Conservation (phyloP, 2,888 invertebrate genomes). For the Heliconius sara region DNA sequence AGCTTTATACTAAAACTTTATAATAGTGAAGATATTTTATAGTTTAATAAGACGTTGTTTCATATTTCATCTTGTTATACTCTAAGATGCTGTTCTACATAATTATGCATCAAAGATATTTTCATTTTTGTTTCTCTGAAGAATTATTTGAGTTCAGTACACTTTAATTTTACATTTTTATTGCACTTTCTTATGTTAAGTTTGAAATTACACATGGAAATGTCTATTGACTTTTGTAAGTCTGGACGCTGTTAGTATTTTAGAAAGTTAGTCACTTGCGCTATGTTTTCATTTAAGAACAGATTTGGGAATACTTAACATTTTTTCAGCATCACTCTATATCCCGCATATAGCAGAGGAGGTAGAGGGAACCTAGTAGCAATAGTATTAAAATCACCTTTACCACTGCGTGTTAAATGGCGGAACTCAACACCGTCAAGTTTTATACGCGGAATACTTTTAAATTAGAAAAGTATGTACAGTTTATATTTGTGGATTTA, state of each 20-base stretch:
- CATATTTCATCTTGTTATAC: neutral
- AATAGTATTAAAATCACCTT: too few relatives aligned
- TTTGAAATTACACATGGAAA: slow-evolving; percentile 8
- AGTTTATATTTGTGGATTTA: too few relatives aligned
- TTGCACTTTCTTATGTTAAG: neutral
- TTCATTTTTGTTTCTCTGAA: neutral
- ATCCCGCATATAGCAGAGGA: too few relatives aligned
- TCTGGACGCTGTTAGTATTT: neutral
- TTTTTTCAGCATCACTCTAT: neutral
- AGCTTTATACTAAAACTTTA: neutral
- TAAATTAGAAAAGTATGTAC: too few relatives aligned
- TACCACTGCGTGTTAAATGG: too few relatives aligned
- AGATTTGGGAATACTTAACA: neutral
- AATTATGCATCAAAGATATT: neutral
- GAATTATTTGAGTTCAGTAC: neutral
- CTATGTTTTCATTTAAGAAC: neutral
- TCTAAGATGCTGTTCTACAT: neutral
- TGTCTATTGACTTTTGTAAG: neutral
- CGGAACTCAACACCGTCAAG: too few relatives aligned
- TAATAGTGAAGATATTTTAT: neutral
- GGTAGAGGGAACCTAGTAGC: too few relatives aligned
- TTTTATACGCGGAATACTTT: too few relatives aligned
- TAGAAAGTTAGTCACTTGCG: neutral
- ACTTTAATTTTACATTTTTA: neutral
- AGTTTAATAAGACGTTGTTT: neutral